Evolutionary conservation across 1,140 invertebrate species (phyloP), one percentile per base, ranked within the genome.

Genomic region (Drosophila pseudoananassae): DNA sequence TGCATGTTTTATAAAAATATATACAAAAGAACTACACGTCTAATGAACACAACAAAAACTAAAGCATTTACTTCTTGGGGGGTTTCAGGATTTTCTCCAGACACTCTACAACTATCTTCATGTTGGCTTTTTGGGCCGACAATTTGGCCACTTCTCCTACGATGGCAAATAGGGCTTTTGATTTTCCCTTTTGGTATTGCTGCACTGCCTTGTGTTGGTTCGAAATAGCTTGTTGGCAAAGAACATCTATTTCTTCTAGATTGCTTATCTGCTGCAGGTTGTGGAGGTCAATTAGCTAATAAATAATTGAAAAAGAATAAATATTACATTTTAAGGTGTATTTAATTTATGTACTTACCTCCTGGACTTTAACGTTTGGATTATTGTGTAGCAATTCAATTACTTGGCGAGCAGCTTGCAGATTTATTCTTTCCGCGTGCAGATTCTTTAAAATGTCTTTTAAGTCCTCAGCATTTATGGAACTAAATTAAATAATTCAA

Each of bases 151-250:
- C 92, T 69, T 93, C 88, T n/a, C 93, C 94, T 27, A 95, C 79
- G 40, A 97, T 93, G 47, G 93, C 93, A 70, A 93, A 94, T 49
- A 95, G 93, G 4, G 94, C 93, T 92, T 96, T 96, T 2, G 75
- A 91, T 90, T 96, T 96, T n/a, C 96, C 96, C 4, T 92, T 92
- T 91, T 94, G 94, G 78, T 94, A 96, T 71, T 94, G 92, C 73
- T 92, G 92, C 9, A 96, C 94, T 43, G 94, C 81, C 90, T 96
- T 94, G 20, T 94, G 93, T 92, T 97, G 95, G 68, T 95, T 93
- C 15, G 94, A 75, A 23, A 97, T 91, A 1, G 95, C 92, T 83
- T 94, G 83, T 45, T 92, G 66, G 91, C 96, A 97, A 29, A 95
- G 91, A 75, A 93, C 90, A 43, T 90, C 92, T 56, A 97, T 93